Base-by-base conservation (phyloP, 2,797 vertebrate species). In the Cossypha caffra region DNA sequence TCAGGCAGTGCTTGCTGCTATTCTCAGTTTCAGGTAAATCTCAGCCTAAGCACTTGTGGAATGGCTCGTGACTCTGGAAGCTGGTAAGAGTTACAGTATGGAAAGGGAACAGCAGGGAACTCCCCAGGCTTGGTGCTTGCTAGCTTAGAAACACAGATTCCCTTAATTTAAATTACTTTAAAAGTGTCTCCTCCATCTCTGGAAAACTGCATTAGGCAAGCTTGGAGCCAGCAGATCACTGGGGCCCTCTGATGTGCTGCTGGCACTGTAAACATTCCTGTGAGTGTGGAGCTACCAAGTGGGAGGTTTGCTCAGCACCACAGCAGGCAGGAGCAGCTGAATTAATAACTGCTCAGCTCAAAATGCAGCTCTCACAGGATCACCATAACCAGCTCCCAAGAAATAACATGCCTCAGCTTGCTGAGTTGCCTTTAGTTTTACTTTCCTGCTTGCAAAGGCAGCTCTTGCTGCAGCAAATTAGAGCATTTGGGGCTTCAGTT, bases 401-500 rank as follows among this genome's bases (percentile, higher is more conserved):
- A 71, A 82, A 42, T 29, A 74, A 74, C 86, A 85, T 89, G 92
- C 71, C 90, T 71, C 52, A 80, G 83, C 95, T 92, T 3, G 69
- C 77, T 88, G 48, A 9, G 4, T 29, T 96, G 64, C 54, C 76
- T 90, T 71, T 52, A 25, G n/a, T 88, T 93, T 87, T 79, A 17
- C 28, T 83, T 63, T 63, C 37, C 40, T 73, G 40, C 61, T 68
- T 81, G 82, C 59, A 61, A 73, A 75, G n/a, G 55, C 16, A 4
- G 37, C 31, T 69, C 48, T 59, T 38, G 21, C 38, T 79, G 74
- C 63, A 79, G 48, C 24, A 63, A 81, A 61, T 1, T 5, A 55
- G 24, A 93, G 17, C 29, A 5, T 58, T 47, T 38, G 51, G 45
- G 26, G 31, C 33, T 90, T 72, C 50, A 13, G 23, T 42, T 80